A percentile compares a stretch with the other conserved stretches of the same genome.
Evolutionary conservation across 2,888 invertebrate genomes (phyloP).

Genomic region (Amblyteles armatorius): DNA sequence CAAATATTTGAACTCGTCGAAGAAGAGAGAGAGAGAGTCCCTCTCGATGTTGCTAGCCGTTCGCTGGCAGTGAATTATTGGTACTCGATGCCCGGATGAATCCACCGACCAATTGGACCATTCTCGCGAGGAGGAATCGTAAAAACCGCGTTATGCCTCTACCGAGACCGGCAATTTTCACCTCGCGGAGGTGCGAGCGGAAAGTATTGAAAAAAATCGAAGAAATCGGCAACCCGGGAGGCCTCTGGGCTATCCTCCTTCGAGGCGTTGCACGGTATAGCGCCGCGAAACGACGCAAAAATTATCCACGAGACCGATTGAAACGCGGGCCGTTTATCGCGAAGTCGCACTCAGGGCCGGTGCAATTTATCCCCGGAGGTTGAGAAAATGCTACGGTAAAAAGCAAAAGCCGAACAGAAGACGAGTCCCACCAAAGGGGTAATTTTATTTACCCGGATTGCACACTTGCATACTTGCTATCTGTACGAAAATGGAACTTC

Average conservation of each 20-base stretch:
- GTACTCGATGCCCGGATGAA: constrained; percentile 27
- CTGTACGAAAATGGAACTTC: not conserved
- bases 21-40: not conserved
- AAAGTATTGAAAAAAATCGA: constrained; percentile 47
- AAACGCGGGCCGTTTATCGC: constrained; percentile 73
- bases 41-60: constrained; percentile 1
- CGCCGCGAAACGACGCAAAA: constrained; percentile 52
- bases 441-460: not conserved
- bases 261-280: constrained; percentile 17
- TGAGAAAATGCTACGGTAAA: constrained; percentile 72
- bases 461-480: not conserved
- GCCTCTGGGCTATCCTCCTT: constrained; percentile 26
- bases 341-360: constrained; percentile 65
- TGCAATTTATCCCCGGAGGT: constrained; percentile 59
- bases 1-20: constrained; percentile 74
- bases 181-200: constrained; percentile 70
- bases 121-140: constrained; percentile 66
- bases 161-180: constrained; percentile 71
- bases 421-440: constrained; percentile 18
- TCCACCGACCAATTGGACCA: constrained; percentile 29
- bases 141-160: constrained; percentile 62
- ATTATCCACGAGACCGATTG: constrained; percentile 71
- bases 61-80: constrained; percentile 39
- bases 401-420: constrained; percentile 36
- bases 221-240: constrained; percentile 47